Evolutionary conservation across 1,140 invertebrate species (phyloP).

Genomic region (Trichonephila inaurata): DNA sequence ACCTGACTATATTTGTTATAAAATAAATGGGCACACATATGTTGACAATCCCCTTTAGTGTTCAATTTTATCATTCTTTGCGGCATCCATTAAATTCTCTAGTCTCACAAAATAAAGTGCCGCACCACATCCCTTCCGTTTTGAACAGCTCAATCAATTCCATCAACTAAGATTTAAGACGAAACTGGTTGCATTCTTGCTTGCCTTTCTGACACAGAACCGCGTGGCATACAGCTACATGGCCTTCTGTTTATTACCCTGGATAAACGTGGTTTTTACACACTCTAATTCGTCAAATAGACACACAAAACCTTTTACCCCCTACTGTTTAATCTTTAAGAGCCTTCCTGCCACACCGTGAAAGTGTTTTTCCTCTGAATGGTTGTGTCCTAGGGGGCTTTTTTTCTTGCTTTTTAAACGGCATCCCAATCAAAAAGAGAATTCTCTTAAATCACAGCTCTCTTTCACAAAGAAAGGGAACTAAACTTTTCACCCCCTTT

Average conservation of each 20-base stretch:
- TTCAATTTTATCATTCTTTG: background rate
- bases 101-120: background rate
- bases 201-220: background rate
- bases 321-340: constrained; percentile 47
- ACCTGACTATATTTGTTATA: background rate
- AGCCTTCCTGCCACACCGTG: background rate
- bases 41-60: background rate
- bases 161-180: background rate
- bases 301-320: constrained; percentile 12
- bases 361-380: background rate
- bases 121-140: background rate
- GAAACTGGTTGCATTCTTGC: background rate
- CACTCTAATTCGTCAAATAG: constrained; percentile 34
- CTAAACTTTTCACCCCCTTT: background rate
- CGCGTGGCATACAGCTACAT: background rate
- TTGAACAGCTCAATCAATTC: background rate
- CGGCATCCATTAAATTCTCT: background rate
- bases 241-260: background rate
- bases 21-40: background rate
- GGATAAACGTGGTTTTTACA: constrained; percentile 5
- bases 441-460: background rate
- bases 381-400: background rate
- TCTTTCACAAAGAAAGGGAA: background rate
- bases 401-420: background rate
- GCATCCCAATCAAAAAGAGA: background rate